These are phyloP conservation scores for Crotalus tigris DNA, from an alignment of 2,113 vertebrate species.

Conservation along the genomic window DNA sequence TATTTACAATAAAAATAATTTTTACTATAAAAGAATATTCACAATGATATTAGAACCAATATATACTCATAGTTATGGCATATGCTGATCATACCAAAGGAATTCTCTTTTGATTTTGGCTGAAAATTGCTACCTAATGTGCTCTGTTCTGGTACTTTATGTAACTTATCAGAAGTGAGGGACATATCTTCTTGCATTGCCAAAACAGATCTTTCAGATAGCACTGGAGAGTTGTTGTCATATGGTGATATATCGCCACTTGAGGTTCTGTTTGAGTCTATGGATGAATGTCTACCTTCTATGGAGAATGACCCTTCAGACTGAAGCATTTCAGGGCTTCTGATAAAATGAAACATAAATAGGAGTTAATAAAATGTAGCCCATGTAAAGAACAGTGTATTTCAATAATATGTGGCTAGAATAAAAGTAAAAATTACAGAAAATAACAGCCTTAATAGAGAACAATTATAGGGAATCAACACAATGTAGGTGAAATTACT, in stretches of 20 bases:
- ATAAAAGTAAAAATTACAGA: slow-evolving; percentile 34
- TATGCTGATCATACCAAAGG: slow-evolving; percentile 60
- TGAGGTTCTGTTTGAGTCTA: slow-evolving; percentile 87
- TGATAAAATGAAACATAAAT: slow-evolving; percentile 64
- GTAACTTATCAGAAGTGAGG: slow-evolving; percentile 67
- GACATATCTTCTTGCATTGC: slow-evolving; percentile 70
- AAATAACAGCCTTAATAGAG: slow-evolving; percentile 37
- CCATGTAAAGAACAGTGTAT: background rate
- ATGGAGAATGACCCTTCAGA: slow-evolving; percentile 76
- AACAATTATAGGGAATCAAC: slow-evolving; percentile 9
- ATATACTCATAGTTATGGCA: background rate
- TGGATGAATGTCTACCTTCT: slow-evolving; percentile 82
- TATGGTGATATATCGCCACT: slow-evolving; percentile 95
- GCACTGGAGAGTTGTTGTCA: slow-evolving; percentile 93
- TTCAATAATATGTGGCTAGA: slow-evolving; percentile 13
- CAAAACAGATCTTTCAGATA: slow-evolving; percentile 77
- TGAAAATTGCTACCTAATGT: slow-evolving; percentile 67
- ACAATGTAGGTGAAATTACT: slow-evolving; percentile 10
- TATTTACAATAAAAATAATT: background rate
- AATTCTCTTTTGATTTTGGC: slow-evolving; percentile 74
- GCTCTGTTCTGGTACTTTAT: slow-evolving; percentile 73
- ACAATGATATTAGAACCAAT: background rate
- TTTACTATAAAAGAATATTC: background rate
- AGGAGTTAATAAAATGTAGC: background rate
- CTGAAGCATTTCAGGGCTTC: slow-evolving; percentile 74